phyloP scores from a whole-genome alignment of 2,888 invertebrate species.

The Digitonthophagus gazella region DNA sequence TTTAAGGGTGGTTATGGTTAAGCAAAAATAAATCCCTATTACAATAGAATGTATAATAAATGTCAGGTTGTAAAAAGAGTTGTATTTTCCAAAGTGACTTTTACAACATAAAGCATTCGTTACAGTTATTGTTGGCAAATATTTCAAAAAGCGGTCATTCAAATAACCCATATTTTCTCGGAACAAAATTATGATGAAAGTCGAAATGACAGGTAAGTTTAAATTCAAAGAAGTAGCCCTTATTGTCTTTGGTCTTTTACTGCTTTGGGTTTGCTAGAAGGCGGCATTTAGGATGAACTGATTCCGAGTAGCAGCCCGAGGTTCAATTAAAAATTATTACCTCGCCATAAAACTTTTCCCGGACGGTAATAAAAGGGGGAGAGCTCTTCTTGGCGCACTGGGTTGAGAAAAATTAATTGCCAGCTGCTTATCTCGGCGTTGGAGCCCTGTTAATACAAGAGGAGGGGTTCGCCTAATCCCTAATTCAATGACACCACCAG shows the following conservation, averaged over 20 bases:
- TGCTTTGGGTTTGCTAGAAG: neutral
- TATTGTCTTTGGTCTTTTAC: conserved; percentile 1
- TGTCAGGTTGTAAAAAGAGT: too few species aligned
- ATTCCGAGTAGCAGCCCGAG: neutral
- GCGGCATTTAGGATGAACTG: neutral
- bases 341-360: neutral
- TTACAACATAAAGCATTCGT: too few species aligned
- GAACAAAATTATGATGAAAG: neutral
- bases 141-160: neutral
- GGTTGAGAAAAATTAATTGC: conserved; percentile 23
- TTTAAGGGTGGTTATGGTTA: too few species aligned
- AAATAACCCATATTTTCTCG: neutral
- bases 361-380: neutral
- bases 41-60: too few species aligned
- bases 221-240: neutral
- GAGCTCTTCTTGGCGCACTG: conserved; percentile 6
- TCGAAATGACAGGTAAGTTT: neutral
- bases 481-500: neutral
- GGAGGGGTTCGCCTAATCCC: neutral
- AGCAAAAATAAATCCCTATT: too few species aligned
- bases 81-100: too few species aligned
- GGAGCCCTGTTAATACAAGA: neutral
- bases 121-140: neutral
- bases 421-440: neutral
- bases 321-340: neutral